Conservation (phyloP, 2,888 invertebrate species). For the Coecobrya sp. region DNA sequence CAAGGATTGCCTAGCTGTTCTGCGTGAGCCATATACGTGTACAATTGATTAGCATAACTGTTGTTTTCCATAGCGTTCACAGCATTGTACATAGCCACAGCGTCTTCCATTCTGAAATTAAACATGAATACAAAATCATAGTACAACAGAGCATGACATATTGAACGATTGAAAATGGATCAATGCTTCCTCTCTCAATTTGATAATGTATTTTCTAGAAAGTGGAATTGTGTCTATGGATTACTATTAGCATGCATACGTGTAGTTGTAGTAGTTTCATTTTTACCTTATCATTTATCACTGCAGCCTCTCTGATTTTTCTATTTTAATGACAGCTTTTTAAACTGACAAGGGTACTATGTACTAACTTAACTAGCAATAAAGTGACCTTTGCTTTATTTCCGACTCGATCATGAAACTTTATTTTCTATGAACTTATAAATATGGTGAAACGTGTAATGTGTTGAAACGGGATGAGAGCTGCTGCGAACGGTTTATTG, state of each 20-base stretch:
- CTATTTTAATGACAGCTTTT: not conserved
- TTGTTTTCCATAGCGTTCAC: constrained; percentile 79
- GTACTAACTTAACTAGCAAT: not conserved
- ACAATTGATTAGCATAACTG: constrained; percentile 82
- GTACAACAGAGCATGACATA: not conserved
- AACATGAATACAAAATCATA: too few species aligned
- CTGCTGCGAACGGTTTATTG: not conserved
- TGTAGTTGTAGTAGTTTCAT: not conserved
- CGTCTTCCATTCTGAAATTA: constrained; percentile 82
- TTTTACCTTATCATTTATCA: not conserved
- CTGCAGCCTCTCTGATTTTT: not conserved
- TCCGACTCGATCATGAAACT: not conserved
- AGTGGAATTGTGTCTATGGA: too few species aligned
- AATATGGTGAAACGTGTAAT: not conserved
- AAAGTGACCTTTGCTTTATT: constrained; percentile 45
- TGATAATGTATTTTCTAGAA: too few species aligned
- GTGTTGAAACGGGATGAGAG: not conserved
- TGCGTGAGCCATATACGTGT: constrained; percentile 83
- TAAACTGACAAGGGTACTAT: not conserved
- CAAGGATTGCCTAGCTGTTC: constrained; percentile 82
- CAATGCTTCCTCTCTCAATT: too few species aligned
- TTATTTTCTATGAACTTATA: not conserved
- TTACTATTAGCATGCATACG: too few species aligned
- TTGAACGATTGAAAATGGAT: not conserved
- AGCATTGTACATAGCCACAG: constrained; percentile 83